Conservation (phyloP, 2,113 vertebrate genomes). For the Leuciscus idus region DNA sequence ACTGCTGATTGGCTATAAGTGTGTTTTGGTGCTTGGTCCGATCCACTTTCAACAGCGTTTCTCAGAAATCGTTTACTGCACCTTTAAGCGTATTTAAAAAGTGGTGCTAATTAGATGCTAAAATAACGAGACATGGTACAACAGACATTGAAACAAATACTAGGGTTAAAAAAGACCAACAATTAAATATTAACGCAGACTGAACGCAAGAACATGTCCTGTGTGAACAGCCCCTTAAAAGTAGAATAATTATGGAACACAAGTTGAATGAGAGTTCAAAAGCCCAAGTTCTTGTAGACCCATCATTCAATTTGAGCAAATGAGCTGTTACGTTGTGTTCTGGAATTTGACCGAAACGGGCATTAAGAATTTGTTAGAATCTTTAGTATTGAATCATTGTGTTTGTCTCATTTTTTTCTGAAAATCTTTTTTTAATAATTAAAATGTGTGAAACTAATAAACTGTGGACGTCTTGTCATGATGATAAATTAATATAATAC, state of each 20-base stretch:
- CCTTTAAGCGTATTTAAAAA: neutral
- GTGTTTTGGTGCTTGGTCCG: too few relatives aligned
- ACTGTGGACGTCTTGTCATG: neutral
- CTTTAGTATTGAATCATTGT: slow-evolving; percentile 20
- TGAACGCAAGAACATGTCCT: neutral
- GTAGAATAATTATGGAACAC: neutral
- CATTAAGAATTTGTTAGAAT: slow-evolving; percentile 11
- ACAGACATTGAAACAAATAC: neutral
- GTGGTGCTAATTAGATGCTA: neutral
- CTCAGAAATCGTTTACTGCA: neutral
- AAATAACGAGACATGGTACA: neutral
- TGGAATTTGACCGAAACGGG: neutral
- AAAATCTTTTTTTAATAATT: slow-evolving; percentile 16
- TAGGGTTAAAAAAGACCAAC: neutral
- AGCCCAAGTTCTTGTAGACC: neutral
- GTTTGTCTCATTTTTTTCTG: slow-evolving; percentile 1
- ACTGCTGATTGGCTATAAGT: too few relatives aligned
- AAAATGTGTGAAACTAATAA: slow-evolving; percentile 27
- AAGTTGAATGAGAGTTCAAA: slow-evolving; percentile 1
- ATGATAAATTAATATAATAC: neutral
- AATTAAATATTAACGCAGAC: neutral
- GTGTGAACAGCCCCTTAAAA: neutral
- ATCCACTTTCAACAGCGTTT: too few relatives aligned
- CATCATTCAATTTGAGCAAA: neutral
- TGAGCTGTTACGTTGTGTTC: neutral